Conservation (phyloP, 1,140 invertebrate genomes). For the Chironomus tepperi region DNA sequence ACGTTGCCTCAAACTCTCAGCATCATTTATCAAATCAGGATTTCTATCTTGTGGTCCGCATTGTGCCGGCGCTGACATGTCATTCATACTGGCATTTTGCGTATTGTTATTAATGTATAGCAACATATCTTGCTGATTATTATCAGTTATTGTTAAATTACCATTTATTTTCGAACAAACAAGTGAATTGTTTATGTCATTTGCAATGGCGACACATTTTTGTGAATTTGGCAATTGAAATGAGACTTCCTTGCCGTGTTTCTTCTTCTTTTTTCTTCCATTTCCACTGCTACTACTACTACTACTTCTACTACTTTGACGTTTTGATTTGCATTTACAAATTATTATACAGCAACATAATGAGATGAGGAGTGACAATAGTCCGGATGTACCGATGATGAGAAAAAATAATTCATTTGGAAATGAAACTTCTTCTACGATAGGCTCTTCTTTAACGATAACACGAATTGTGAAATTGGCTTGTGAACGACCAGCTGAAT, state of each 20-base stretch:
- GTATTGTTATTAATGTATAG: slow-evolving; percentile 26
- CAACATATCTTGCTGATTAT: slow-evolving; percentile 40
- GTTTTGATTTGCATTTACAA: slow-evolving; percentile 47
- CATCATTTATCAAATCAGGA: slow-evolving; percentile 66
- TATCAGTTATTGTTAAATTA: slow-evolving; percentile 41
- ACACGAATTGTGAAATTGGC: slow-evolving; percentile 70
- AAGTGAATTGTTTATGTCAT: slow-evolving; percentile 15
- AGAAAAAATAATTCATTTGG: slow-evolving; percentile 52
- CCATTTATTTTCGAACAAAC: slow-evolving; percentile 39
- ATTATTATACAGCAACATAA: slow-evolving; percentile 52
- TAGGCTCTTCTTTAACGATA: slow-evolving; percentile 59
- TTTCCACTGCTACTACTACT: slow-evolving; percentile 43
- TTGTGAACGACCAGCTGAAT: slow-evolving; percentile 63
- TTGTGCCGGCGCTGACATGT: slow-evolving; percentile 26
- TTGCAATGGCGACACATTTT: slow-evolving; percentile 18
- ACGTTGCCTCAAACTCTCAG: slow-evolving; percentile 55
- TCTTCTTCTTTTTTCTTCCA: slow-evolving; percentile 30
- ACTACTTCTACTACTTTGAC: slow-evolving; percentile 44
- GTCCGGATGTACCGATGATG: slow-evolving; percentile 53
- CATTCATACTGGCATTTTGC: slow-evolving; percentile 11
- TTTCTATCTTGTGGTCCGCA: slow-evolving; percentile 55
- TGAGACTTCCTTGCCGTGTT: background rate
- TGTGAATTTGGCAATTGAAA: slow-evolving; percentile 19
- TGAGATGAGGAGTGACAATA: slow-evolving; percentile 50
- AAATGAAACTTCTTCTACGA: slow-evolving; percentile 53